Conservation (phyloP, 1,140 invertebrate genomes). For the Gryllus bimaculatus region DNA sequence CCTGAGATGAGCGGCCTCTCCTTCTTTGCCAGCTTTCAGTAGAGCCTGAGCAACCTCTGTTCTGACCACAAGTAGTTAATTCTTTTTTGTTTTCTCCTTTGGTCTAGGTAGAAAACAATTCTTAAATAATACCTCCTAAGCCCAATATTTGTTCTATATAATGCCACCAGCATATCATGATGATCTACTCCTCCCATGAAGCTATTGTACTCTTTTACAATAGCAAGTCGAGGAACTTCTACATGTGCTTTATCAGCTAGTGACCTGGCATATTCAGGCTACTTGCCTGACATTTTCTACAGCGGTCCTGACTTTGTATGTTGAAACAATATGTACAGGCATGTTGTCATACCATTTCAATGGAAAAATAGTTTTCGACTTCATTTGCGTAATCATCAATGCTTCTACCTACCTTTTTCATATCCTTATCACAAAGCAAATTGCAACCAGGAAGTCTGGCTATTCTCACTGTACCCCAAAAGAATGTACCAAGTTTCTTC, state of each 20-base stretch:
- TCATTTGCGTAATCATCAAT: constrained; percentile 23
- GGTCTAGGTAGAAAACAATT: constrained; percentile 33
- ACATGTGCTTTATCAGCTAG: constrained; percentile 28
- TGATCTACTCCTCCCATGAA: constrained; percentile 32
- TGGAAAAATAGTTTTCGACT: constrained; percentile 23
- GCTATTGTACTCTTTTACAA: constrained; percentile 35
- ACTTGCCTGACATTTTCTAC: constrained; percentile 27
- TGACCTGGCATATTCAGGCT: no score
- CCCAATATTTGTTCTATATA: constrained; percentile 31
- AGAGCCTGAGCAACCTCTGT: constrained; percentile 17
- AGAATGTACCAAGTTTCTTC: constrained; percentile 13
- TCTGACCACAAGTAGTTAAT: constrained; percentile 31
- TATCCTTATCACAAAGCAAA: constrained; percentile 28
- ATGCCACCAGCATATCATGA: constrained; percentile 36
- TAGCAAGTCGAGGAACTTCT: constrained; percentile 32
- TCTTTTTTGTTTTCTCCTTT: constrained; percentile 14
- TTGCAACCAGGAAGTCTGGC: neutral
- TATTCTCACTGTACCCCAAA: constrained; percentile 11
- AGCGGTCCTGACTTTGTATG: constrained; percentile 31
- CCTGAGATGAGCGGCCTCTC: no score
- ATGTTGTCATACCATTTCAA: constrained; percentile 39
- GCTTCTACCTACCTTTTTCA: constrained; percentile 33
- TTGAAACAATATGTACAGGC: constrained; percentile 33
- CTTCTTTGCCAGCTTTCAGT: neutral
- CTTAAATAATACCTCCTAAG: constrained; percentile 35